Evolutionary conservation across 1,140 invertebrate species (phyloP).

Genomic region (Drosophila ogumai): DNA sequence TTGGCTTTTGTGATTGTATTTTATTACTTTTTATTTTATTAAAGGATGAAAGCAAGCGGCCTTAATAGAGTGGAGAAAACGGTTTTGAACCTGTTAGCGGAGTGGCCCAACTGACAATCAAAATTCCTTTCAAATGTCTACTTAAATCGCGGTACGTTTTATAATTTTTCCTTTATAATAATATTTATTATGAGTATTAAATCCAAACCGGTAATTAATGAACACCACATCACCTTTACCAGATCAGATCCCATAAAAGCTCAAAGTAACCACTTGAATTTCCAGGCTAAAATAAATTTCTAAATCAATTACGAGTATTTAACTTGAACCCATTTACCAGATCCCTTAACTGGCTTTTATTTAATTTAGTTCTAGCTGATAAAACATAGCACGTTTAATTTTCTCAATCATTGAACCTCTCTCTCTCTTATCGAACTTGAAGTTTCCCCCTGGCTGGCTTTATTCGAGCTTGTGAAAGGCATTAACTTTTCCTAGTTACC

Average conservation of each 20-base stretch:
- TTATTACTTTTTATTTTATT: too few relatives aligned
- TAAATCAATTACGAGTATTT: not conserved
- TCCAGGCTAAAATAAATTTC: not conserved
- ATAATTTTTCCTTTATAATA: not conserved
- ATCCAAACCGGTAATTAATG: not conserved
- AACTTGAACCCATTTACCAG: not conserved
- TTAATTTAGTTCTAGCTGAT: not conserved
- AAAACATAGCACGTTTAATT: not conserved
- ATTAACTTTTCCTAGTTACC: slow-evolving; percentile 30
- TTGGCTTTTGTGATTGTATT: too few relatives aligned
- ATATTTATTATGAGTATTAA: not conserved
- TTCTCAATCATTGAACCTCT: slow-evolving; percentile 1
- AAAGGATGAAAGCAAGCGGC: too few relatives aligned
- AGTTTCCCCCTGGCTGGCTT: not conserved
- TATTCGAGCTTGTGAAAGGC: slow-evolving; percentile 10
- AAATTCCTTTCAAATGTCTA: too few relatives aligned
- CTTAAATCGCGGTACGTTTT: too few relatives aligned
- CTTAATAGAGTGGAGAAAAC: too few relatives aligned
- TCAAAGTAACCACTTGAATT: not conserved
- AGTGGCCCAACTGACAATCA: too few relatives aligned
- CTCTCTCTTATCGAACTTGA: slow-evolving; percentile 11
- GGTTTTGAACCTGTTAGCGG: too few relatives aligned
- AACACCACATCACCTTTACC: too few relatives aligned
- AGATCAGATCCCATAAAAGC: too few relatives aligned
- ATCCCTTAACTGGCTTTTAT: slow-evolving; percentile 10